phyloP scores from a whole-genome alignment of 2,113 vertebrate species.

The Leiothrix lutea region DNA sequence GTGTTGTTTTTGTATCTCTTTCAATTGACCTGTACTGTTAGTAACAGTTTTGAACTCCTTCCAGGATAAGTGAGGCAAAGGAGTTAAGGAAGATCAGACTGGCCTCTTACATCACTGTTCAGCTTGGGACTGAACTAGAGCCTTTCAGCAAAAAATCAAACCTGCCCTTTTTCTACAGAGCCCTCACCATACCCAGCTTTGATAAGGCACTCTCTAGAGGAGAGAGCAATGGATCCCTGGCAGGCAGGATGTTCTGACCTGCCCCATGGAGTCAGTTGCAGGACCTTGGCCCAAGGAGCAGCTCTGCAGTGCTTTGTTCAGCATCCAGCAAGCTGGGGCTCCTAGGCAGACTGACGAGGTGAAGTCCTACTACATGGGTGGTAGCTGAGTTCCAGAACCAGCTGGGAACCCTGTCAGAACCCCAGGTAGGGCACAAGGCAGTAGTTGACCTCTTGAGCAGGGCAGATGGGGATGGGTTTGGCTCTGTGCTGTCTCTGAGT shows the following conservation, averaged over 20 bases:
- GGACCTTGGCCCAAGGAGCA: neutral
- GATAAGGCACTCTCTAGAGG: neutral
- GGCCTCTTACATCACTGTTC: neutral
- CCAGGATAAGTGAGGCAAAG: neutral
- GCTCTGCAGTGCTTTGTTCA: neutral
- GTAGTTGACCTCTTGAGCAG: neutral
- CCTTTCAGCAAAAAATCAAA: neutral
- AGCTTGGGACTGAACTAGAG: neutral
- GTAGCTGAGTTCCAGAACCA: neutral
- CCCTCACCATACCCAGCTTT: neutral
- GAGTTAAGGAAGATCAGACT: neutral
- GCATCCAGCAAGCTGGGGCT: neutral
- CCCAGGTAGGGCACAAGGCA: neutral
- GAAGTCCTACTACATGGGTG: neutral
- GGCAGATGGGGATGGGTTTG: neutral
- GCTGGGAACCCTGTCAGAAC: neutral
- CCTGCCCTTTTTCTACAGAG: accelerated
- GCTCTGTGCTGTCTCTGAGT: neutral
- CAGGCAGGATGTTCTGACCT: neutral
- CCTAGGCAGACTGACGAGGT: neutral
- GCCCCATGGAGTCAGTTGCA: neutral
- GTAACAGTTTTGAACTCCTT: neutral
- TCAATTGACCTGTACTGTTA: neutral
- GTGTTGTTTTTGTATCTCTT: neutral
- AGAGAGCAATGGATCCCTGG: neutral